These are phyloP conservation scores for Corythaixoides concolor DNA, from an alignment of 2,113 vertebrate species.

Conservation along the genomic window DNA sequence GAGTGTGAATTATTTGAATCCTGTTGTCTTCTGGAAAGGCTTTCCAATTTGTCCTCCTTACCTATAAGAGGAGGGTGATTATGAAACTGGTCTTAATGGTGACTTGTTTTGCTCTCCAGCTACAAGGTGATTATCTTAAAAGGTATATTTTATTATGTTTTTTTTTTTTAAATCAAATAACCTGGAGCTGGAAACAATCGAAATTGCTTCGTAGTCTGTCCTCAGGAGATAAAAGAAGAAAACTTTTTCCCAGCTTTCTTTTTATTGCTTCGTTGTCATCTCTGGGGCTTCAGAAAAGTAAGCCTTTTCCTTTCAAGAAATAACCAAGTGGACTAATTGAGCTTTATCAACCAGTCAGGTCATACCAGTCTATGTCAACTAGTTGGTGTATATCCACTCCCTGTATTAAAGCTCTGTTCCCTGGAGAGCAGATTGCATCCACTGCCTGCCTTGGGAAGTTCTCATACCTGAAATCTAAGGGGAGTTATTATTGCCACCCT, in stretches of 20 bases:
- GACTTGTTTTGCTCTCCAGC: neutral
- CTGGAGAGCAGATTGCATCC: neutral
- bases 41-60: neutral
- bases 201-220: neutral
- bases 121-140: neutral
- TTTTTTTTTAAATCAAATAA: neutral
- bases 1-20: neutral
- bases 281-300: neutral
- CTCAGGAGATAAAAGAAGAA: neutral
- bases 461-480: neutral
- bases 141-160: neutral
- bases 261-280: neutral
- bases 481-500: neutral
- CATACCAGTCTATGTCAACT: neutral
- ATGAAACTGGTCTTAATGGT: neutral
- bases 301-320: slow-evolving; percentile 1
- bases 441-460: neutral
- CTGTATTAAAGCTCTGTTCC: neutral
- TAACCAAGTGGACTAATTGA: neutral
- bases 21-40: neutral
- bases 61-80: neutral
- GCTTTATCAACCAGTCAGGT: neutral
- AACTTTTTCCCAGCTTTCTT: neutral
- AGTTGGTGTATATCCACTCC: neutral
- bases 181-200: neutral